Percentiles rank a stretch among this genome's conserved stretches.
phyloP scores from a whole-genome alignment of 2,797 vertebrate species.

The Ptychobarbus kaznakovi region DNA sequence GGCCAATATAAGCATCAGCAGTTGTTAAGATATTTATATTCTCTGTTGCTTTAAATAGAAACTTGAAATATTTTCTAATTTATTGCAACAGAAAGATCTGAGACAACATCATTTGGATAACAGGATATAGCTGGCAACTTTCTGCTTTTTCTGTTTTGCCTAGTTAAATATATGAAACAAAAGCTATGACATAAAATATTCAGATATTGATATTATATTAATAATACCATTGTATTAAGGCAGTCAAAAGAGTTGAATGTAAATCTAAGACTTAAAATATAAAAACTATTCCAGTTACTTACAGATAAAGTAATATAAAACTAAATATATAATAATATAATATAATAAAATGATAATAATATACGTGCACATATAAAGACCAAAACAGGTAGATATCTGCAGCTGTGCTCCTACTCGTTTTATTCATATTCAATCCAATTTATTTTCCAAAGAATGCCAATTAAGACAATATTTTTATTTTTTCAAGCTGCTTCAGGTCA shows the following conservation, averaged over 20 bases:
- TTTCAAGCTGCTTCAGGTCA: background rate
- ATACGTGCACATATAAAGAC: background rate
- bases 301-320: background rate
- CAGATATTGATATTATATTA: background rate
- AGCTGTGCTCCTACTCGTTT: background rate
- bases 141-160: background rate
- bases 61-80: background rate
- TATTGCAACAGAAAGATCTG: background rate
- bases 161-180: background rate
- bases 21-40: slow-evolving; percentile 32
- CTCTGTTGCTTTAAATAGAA: background rate
- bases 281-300: background rate
- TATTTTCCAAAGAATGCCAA: background rate
- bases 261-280: background rate
- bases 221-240: background rate
- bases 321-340: background rate
- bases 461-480: background rate
- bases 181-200: background rate
- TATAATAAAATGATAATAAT: background rate
- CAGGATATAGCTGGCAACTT: background rate
- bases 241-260: background rate
- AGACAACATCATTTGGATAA: background rate
- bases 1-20: slow-evolving; percentile 22
- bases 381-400: background rate
- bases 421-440: background rate